phyloP scores from a whole-genome alignment of 2,113 vertebrate genomes.

The Athene noctua region DNA sequence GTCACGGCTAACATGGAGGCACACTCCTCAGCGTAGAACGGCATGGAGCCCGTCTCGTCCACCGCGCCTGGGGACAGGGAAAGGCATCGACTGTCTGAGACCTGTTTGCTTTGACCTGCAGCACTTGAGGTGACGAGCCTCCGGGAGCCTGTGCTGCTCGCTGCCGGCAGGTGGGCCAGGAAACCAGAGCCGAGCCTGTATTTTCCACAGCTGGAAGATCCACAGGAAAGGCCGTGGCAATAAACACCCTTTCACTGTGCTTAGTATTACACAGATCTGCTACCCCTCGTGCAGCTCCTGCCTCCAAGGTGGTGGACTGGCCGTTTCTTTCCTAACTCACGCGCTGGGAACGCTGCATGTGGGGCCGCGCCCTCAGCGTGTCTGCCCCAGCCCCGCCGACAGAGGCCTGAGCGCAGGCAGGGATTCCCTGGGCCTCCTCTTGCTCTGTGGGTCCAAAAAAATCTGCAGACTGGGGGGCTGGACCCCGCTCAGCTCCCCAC shows the following conservation, averaged over 20 bases:
- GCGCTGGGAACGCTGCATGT: not conserved
- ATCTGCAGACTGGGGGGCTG: not conserved
- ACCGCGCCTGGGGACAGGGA: slow-evolving; percentile 82
- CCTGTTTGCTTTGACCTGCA: not conserved
- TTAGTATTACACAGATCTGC: not conserved
- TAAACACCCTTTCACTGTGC: not conserved
- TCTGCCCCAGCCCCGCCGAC: not conserved
- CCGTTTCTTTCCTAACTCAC: not conserved
- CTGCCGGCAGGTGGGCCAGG: not conserved
- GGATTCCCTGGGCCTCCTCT: not conserved
- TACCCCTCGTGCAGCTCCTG: not conserved
- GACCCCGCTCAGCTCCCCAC: not conserved
- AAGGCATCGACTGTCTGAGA: accelerated
- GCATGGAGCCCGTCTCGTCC: slow-evolving; percentile 90
- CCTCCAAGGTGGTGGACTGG: accelerated
- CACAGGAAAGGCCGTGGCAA: not conserved
- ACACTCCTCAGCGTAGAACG: slow-evolving; percentile 94
- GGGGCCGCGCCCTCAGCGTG: not conserved
- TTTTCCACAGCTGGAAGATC: not conserved
- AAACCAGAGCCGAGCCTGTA: not conserved
- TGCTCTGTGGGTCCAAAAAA: not conserved
- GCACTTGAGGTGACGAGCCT: accelerated
- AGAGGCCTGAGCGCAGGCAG: not conserved
- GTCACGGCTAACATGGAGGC: slow-evolving; percentile 96
- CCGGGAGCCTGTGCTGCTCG: not conserved